Evolutionary conservation across 2,888 invertebrate species (phyloP).

Genomic region (Chironomus tentans): DNA sequence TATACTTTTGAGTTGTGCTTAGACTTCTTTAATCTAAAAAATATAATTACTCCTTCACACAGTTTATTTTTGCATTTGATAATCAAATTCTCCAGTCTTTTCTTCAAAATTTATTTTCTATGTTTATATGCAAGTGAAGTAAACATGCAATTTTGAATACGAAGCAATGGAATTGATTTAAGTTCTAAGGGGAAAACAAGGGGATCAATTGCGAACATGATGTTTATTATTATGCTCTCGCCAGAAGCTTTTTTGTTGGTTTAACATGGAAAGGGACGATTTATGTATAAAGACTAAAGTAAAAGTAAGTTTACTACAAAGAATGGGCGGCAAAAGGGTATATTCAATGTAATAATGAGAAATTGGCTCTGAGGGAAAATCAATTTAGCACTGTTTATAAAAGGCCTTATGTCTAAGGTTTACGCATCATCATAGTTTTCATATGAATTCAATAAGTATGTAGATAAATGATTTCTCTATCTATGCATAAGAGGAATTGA

Average conservation of each 20-base stretch:
- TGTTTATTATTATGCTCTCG: neutral
- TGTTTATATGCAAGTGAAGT: neutral
- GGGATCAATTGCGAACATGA: neutral
- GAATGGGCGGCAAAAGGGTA: neutral
- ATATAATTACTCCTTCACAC: no score
- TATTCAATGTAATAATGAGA: neutral
- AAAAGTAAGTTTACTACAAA: no score
- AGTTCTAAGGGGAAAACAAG: neutral
- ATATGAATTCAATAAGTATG: no score
- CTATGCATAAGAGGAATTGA: no score
- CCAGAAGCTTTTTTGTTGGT: neutral
- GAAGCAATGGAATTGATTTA: neutral
- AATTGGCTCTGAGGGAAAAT: conserved; percentile 4
- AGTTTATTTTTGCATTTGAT: no score
- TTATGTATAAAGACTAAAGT: neutral
- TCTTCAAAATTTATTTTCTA: no score
- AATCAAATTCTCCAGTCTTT: no score
- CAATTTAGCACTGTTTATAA: neutral
- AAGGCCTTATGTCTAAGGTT: neutral
- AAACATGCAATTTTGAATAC: neutral
- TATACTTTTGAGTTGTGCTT: no score
- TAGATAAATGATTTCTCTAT: no score
- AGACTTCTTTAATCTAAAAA: no score
- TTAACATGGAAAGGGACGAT: neutral
- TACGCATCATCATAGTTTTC: no score